Percentiles rank a stretch among this genome's conserved stretches.
Conservation (phyloP, 2,113 vertebrate genomes). For the zebrafish (Danio rerio) region DNA sequence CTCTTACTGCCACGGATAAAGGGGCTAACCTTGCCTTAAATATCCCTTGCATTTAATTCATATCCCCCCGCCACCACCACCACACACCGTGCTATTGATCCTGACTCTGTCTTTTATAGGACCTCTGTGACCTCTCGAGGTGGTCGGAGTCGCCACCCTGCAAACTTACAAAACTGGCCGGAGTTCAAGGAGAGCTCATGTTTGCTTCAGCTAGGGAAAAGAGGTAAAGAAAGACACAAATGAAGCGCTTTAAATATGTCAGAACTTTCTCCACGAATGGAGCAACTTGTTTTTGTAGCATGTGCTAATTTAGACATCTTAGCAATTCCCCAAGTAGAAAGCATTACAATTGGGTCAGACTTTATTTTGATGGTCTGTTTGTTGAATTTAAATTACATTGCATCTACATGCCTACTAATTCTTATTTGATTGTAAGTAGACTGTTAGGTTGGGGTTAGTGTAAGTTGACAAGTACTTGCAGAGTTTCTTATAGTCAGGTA, state of each 20-base stretch:
- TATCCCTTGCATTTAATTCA: slow-evolving; percentile 56
- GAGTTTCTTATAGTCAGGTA: too few relatives aligned
- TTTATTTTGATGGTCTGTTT: too few relatives aligned
- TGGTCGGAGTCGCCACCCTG: background rate
- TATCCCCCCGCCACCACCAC: slow-evolving; percentile 27
- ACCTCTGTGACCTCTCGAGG: slow-evolving; percentile 32
- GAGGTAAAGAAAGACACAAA: background rate
- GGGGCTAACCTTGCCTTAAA: slow-evolving; percentile 54
- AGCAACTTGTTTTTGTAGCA: background rate
- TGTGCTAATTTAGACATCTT: background rate
- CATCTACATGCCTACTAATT: too few relatives aligned
- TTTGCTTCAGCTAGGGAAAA: background rate
- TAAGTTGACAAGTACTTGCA: too few relatives aligned
- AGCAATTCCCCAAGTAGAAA: too few relatives aligned
- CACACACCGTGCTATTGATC: slow-evolving; percentile 58
- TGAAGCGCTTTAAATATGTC: background rate
- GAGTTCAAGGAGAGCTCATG: slow-evolving; percentile 7
- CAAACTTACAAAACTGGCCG: slow-evolving; percentile 27
- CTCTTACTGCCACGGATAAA: slow-evolving; percentile 48
- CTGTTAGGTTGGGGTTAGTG: too few relatives aligned
- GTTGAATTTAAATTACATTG: too few relatives aligned
- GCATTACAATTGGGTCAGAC: too few relatives aligned
- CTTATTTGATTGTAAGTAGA: too few relatives aligned
- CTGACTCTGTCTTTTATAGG: slow-evolving; percentile 19
- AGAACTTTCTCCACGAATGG: too few relatives aligned